phyloP scores from a whole-genome alignment of 1,140 invertebrate species.

The Vanessa tameamea region DNA sequence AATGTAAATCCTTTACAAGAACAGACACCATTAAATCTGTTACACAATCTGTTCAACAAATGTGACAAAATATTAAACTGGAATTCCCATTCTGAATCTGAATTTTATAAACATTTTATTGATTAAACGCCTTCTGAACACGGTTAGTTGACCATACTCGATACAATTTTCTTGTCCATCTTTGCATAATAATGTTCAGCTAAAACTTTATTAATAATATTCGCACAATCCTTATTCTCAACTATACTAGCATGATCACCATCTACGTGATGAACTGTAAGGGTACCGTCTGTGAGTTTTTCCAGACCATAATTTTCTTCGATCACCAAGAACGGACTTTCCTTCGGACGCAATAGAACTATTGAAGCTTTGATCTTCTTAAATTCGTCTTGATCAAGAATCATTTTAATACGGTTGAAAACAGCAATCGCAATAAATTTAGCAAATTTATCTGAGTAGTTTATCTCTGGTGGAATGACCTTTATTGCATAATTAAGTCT shows the following conservation, averaged over 20 bases:
- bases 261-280: conserved; percentile 83
- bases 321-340: conserved; percentile 71
- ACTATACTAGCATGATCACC: conserved; percentile 88
- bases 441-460: conserved; percentile 79
- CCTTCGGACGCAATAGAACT: conserved; percentile 83
- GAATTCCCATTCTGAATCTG: too few species aligned
- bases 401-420: conserved; percentile 82
- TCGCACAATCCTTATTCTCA: conserved; percentile 83
- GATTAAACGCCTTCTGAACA: too few species aligned
- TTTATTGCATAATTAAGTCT: conserved; percentile 66
- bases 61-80: too few species aligned
- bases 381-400: conserved; percentile 69
- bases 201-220: conserved; percentile 74
- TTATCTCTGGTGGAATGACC: conserved; percentile 57
- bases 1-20: too few species aligned
- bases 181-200: too few species aligned
- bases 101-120: too few species aligned
- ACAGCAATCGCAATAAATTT: conserved; percentile 70
- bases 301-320: conserved; percentile 85
- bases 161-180: too few species aligned
- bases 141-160: too few species aligned
- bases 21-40: too few species aligned
- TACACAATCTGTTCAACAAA: too few species aligned
- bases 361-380: conserved; percentile 82
- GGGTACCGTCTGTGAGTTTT: conserved; percentile 74